Base-by-base conservation (phyloP, 2,113 vertebrate genomes). In the Datnioides undecimradiatus region DNA sequence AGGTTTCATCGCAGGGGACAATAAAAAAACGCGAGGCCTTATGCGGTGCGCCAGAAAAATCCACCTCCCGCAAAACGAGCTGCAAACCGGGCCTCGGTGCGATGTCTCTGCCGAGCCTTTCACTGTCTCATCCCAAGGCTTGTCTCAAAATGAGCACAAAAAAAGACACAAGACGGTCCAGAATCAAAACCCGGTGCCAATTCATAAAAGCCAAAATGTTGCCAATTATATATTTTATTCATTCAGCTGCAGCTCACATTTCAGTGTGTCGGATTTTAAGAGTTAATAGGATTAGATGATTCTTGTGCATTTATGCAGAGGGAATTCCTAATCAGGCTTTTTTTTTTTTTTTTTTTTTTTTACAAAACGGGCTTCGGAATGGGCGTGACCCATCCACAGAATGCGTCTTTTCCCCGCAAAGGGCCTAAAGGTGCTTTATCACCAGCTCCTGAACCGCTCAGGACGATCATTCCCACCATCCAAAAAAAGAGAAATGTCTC, bases 231-330 rank as follows among this genome's bases (percentile, higher is more conserved):
- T 48, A n/a, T 55, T 49, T 48, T 67, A 48, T 68, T 58, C 34
- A 10, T 46, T 19, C n/a, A n/a, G 33, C 70, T 57, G 55, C 79
- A 80, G 57, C 27, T 33, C 57, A 54, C 45, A 38, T 63, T 87
- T 79, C 27, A 25, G 73, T 59, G 77, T 69, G 79, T 73, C 55
- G 57, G 83, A 85, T 84, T 79, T 79, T 62, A 73, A 52, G 70
- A 87, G 60, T 90, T 89, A 89, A 88, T 87, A 66, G 76, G 87
- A 91, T 92, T 86, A 87, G 49, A 82, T 27, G 54, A 69, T 75
- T 79, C 54, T 75, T 46, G 68, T 33, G 79, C 67, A 40, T 85
- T 85, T 74, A 77, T 82, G 87, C 80, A 54, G 69, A 13, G 87
- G 82, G 87, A 85, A 90, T 85, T 90, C 82, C 81, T 84, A 85